phyloP scores from a whole-genome alignment of 2,888 invertebrate genomes.

The Crocallis elinguaria region DNA sequence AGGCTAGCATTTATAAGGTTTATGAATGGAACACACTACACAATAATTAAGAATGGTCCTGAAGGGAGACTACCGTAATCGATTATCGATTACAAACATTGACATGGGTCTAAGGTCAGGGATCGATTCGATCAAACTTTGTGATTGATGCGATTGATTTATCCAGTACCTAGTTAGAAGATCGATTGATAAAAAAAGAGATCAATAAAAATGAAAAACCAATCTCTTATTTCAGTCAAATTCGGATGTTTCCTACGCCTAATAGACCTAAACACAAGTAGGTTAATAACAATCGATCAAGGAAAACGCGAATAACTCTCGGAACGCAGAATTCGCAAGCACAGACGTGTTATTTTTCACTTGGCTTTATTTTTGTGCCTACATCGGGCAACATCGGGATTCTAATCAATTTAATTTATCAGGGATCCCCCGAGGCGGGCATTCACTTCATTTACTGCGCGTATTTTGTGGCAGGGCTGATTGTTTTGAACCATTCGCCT shows the following conservation, averaged over 20 bases:
- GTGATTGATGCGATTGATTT: no score
- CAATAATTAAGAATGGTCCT: no score
- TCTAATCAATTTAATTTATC: slow-evolving; percentile 86
- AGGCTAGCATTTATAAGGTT: no score
- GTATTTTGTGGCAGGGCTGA: slow-evolving; percentile 84
- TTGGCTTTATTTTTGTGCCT: slow-evolving; percentile 78
- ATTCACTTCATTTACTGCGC: slow-evolving; percentile 85
- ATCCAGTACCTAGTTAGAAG: no score
- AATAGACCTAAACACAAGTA: background rate
- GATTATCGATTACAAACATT: no score
- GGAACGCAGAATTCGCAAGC: slow-evolving; percentile 53
- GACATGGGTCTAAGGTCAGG: no score
- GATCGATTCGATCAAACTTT: no score
- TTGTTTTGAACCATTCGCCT: slow-evolving; percentile 85
- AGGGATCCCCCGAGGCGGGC: slow-evolving; percentile 82
- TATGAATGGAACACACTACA: no score
- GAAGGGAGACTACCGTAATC: no score
- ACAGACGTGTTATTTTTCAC: slow-evolving; percentile 75
- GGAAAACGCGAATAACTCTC: background rate
- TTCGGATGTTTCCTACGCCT: background rate
- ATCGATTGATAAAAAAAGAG: no score
- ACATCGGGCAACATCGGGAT: slow-evolving; percentile 74
- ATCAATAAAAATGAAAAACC: no score
- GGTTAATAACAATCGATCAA: slow-evolving; percentile 7
- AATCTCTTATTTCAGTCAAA: background rate